phyloP scores from a whole-genome alignment of 1,140 invertebrate species.

The Amphibalanus amphitrite region DNA sequence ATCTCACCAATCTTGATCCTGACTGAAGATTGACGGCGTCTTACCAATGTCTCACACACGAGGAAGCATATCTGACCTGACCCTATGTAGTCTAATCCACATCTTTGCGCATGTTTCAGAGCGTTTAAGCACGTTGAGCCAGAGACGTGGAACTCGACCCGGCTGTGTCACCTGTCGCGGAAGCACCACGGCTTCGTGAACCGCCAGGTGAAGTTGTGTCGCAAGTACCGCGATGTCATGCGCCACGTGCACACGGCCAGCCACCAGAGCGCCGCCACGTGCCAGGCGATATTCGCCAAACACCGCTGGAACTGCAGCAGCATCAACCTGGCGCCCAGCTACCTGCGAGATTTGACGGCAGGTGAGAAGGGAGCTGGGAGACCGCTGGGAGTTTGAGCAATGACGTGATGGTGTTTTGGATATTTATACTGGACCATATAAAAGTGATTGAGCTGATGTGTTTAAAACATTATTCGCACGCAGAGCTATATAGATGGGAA shows the following conservation, averaged over 20 bases:
- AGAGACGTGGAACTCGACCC: constrained; percentile 18
- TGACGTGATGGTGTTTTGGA: no score
- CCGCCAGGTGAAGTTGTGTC: constrained; percentile 44
- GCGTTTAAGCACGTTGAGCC: not conserved
- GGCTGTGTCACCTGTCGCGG: constrained; percentile 26
- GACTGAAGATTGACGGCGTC: no score
- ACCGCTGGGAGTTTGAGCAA: no score
- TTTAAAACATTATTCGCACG: no score
- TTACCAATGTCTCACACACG: no score
- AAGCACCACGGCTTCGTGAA: constrained; percentile 36
- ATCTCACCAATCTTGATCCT: no score
- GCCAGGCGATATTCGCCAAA: constrained; percentile 48
- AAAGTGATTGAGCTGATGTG: no score
- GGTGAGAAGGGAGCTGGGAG: no score
- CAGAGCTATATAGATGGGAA: no score
- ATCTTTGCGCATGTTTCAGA: not conserved
- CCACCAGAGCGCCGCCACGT: constrained; percentile 42
- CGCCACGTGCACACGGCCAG: constrained; percentile 51
- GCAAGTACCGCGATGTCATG: constrained; percentile 50
- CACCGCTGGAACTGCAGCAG: constrained; percentile 73
- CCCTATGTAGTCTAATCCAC: no score
- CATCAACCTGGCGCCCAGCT: constrained; percentile 46
- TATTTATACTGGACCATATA: no score
- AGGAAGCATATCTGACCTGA: no score
- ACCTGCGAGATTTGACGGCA: constrained; percentile 52